Conservation (phyloP, 2,113 vertebrate genomes). For the Sclerurus mexicanus region DNA sequence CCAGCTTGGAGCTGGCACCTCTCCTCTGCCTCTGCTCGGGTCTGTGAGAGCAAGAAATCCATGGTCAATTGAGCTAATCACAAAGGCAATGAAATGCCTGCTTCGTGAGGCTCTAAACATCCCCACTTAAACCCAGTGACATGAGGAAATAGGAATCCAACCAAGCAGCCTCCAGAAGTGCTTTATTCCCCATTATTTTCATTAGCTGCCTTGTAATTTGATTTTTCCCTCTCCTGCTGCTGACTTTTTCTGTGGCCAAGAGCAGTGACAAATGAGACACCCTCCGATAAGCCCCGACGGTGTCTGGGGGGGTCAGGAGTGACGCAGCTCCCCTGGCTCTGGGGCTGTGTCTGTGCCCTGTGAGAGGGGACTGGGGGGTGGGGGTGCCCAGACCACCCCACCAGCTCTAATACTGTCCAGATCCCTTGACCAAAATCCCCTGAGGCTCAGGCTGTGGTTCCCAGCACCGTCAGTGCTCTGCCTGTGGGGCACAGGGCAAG, state of each 20-base stretch:
- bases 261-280: not conserved
- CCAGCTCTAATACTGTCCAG: rapidly evolving
- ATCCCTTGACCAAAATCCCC: not conserved
- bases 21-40: not conserved
- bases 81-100: constrained; percentile 28
- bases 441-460: not conserved
- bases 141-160: constrained; percentile 35
- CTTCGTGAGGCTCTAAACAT: constrained; percentile 17
- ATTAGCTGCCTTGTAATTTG: constrained; percentile 54
- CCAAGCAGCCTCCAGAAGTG: constrained; percentile 26
- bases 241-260: not conserved
- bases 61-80: constrained; percentile 12
- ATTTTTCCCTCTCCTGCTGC: constrained; percentile 52
- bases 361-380: rapidly evolving
- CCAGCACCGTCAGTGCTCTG: not conserved
- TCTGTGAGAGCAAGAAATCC: not conserved
- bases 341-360: rapidly evolving
- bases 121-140: not conserved
- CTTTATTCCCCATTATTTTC: constrained; percentile 42
- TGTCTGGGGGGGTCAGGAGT: rapidly evolving
- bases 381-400: rapidly evolving
- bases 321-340: not conserved
- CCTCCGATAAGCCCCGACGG: not conserved
- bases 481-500: not conserved
- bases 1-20: rapidly evolving